Evolutionary conservation across 23 tunicate genomes (phyloP), one percentile per base, ranked within the genome.

Genomic region (Styela plicata): DNA sequence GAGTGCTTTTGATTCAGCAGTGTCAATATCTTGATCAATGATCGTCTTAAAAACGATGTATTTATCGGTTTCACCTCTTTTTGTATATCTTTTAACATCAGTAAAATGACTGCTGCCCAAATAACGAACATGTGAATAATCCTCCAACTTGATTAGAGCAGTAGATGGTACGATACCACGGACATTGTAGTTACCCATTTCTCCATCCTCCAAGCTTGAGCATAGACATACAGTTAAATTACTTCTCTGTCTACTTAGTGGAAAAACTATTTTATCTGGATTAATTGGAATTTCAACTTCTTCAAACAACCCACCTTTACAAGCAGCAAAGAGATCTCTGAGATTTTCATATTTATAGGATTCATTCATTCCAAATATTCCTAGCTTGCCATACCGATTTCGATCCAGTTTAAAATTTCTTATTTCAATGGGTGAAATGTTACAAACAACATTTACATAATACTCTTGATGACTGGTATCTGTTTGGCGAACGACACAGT

Each of bases 51-150:
- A 44, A 24, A 44, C 66, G 27, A 76, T 76, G 66, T 27, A 44
- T 52, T 27, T 23, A n/a, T 44, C 66, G 5, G 64, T 53, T 1
- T 76, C 33, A 21, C 37, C 81, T 28, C 53, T 76, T 53, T 29
- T 52, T 44, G 57, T 44, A 57, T 76, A 76, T 36, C 84, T 79
- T 20, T 75, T 82, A 24, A 93, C 93, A 22, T 63, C 80, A 2
- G 93, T 85, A 67, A 89, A 93, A 52, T 76, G 80, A n/a, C 98
- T 92, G 13, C 63, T 28, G 22, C 98, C 98, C 64, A 93, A 52
- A 32, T 88, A 76, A 22, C 69, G 63, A 34, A 79, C 74, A 25
- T 57, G 74, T 24, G 74, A 30, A 22, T 82, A 30, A 21, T 79
- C 74, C 3, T 34, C 63, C 20, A 33, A 22, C 5, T 19, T 29